Percentiles rank a stretch among this genome's conserved stretches.
Evolutionary conservation across 37 sponge, comb jelly and placozoan species (phyloP).

Genomic region (Hexactinellida sp.): DNA sequence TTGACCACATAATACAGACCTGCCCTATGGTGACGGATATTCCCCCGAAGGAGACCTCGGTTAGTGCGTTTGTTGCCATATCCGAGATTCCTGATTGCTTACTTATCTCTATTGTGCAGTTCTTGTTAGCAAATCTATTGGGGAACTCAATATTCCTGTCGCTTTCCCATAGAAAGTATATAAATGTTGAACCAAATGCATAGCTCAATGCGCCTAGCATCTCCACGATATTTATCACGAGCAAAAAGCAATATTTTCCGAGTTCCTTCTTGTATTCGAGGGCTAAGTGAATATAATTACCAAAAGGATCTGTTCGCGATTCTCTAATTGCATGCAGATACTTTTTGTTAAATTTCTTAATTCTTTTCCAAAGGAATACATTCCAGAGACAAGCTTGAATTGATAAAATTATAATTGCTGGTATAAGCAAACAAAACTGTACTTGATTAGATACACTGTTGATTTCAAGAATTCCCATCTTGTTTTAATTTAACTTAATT

Average conservation of each 20-base stretch:
- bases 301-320: not conserved
- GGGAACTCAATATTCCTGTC: not conserved
- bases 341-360: not conserved
- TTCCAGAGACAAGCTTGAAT: no score
- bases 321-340: not conserved
- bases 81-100: not conserved
- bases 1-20: not conserved
- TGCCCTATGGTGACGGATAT: not conserved
- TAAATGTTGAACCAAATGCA: not conserved
- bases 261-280: not conserved
- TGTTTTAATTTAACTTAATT: no score
- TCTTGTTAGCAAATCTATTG: not conserved
- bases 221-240: not conserved
- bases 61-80: not conserved
- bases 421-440: no score
- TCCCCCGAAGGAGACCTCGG: not conserved
- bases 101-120: not conserved
- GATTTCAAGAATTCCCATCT: no score
- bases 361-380: not conserved
- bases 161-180: not conserved
- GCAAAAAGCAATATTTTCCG: not conserved
- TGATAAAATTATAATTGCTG: no score
- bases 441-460: no score
- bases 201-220: not conserved
- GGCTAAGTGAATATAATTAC: not conserved